Base-by-base conservation (phyloP, 2,797 vertebrate species). In the Crax fasciolata region DNA sequence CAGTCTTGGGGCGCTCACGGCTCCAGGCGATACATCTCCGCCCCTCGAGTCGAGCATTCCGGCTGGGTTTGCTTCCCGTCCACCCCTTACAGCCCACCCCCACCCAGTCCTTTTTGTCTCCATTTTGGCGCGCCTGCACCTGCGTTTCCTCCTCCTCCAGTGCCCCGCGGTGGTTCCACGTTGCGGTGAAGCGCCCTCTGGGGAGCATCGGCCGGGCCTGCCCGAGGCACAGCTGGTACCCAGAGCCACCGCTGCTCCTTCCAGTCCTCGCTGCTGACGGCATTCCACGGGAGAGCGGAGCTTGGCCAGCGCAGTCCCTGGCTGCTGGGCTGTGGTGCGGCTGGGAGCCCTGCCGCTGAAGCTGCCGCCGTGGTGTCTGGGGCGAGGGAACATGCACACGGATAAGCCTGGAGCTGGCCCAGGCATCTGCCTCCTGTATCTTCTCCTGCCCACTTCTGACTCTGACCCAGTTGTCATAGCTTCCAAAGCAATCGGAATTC, bases 161-260 rank as follows among this genome's bases (percentile, higher is more conserved):
- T 82, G 79, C 66, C 54, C 61, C 44, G 63, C 39, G 94, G 11
- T 32, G 21, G 19, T 20, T 82, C 6, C 52, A 12, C 30, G 27
- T 62, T 43, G 39, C 9, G 93, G 96, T 96, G 96, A 92, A 77
- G 68, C 6, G 3, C 35, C 35, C 35, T 35, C 35, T 35, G 35
- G 35, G 72, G 79, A 92, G 92, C 92, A 92, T 72, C 90, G 93
- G 88, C 35, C 86, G 74, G 76, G 71, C 59, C 70, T 73, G 71
- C 68, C 84, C 86, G 62, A 75, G 87, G 54, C 66, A 46, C 32
- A 66, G 91, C 83, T 88, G 86, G 86, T 88, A 84, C 84, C 43
- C 32, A 70, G 13, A 66, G 89, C 73, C 78, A 10, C 3, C 1
- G 30, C 30, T 94, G 87, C 30, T 93, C 80, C 44, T 94, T 94